These are phyloP conservation scores for Chrysoperla carnea DNA, from an alignment of 1,140 invertebrate genomes.

Conservation along the genomic window DNA sequence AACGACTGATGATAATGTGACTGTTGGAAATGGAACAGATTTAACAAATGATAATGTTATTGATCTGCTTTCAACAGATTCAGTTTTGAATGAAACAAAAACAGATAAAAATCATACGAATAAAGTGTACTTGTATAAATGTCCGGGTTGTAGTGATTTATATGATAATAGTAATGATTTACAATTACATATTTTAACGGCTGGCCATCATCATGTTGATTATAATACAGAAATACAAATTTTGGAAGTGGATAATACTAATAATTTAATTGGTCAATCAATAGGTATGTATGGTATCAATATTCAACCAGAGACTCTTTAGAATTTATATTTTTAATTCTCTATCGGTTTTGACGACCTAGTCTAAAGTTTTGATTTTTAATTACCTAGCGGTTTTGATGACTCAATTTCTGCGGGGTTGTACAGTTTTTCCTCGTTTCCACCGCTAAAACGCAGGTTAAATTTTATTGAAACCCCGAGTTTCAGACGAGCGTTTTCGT, in stretches of 20 bases:
- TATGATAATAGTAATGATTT: not conserved
- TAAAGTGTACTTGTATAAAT: not conserved
- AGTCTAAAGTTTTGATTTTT: no score
- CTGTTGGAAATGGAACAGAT: not conserved
- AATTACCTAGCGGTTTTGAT: no score
- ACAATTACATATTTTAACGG: not conserved
- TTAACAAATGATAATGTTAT: not conserved
- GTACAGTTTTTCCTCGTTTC: no score
- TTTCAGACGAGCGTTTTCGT: no score
- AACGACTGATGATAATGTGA: not conserved
- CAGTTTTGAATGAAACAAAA: not conserved
- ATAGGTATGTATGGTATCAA: no score
- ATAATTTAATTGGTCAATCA: slow-evolving; percentile 9
- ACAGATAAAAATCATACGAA: not conserved
- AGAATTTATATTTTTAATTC: no score
- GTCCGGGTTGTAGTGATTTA: not conserved
- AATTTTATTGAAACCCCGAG: no score
- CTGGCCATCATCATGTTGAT: not conserved
- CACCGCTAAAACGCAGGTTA: no score
- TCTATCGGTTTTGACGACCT: no score
- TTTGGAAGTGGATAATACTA: not conserved
- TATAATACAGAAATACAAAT: not conserved
- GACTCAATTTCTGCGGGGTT: no score
- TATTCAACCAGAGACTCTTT: no score
- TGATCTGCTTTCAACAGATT: not conserved